A percentile compares a stretch with the other conserved stretches of the same genome.
phyloP scores from a whole-genome alignment of 2,888 invertebrate genomes.

The Coenonympha glycerion region DNA sequence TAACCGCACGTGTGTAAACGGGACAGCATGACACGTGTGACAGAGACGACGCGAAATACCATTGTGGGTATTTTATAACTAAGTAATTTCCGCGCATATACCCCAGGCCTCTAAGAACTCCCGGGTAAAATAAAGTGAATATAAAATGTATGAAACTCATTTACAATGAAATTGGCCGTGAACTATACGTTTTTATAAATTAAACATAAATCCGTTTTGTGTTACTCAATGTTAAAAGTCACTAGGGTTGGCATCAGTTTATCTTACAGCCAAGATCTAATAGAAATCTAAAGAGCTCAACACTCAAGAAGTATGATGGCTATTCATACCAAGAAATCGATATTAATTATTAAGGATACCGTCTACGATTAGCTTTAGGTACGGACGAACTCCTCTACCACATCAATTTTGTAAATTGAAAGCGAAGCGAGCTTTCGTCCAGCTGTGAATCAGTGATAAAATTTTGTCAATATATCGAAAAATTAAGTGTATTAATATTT shows the following conservation, averaged over 20 bases:
- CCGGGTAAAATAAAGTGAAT: too few species aligned
- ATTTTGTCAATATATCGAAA: too few species aligned
- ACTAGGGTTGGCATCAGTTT: neutral
- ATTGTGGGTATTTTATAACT: conserved; percentile 11
- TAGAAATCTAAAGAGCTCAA: too few species aligned
- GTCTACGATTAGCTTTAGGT: too few species aligned
- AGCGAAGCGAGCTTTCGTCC: too few species aligned
- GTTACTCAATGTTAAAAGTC: conserved; percentile 16
- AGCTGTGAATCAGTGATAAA: too few species aligned
- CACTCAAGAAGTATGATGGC: too few species aligned
- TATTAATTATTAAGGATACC: too few species aligned
- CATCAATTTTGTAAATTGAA: too few species aligned
- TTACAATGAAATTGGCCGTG: conserved; percentile 45
- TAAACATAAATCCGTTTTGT: conserved; percentile 57
- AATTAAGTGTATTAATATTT: too few species aligned
- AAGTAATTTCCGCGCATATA: conserved; percentile 45
- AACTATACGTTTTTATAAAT: conserved; percentile 64
- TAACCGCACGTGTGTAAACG: conserved; percentile 29
- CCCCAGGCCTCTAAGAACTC: conserved; percentile 5
- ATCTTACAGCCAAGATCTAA: neutral
- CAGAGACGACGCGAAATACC: conserved; percentile 26
- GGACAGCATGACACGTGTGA: conserved; percentile 19
- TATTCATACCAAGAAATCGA: too few species aligned
- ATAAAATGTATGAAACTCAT: conserved; percentile 31
- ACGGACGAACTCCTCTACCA: too few species aligned